These are phyloP conservation scores for Malachius bipustulatus DNA, from an alignment of 2,888 invertebrate species.

Conservation along the genomic window DNA sequence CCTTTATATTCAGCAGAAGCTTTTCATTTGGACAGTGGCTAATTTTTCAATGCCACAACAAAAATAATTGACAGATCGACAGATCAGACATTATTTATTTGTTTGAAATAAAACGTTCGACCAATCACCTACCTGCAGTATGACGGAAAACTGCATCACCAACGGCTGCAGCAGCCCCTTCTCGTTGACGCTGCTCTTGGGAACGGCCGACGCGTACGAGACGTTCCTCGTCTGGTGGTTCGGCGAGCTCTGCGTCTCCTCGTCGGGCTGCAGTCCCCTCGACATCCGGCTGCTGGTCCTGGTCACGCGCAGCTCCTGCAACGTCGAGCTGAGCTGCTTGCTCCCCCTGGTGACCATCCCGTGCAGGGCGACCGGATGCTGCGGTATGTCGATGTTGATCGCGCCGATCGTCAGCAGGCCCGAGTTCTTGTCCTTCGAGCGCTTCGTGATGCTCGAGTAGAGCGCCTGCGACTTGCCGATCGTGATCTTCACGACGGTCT, in stretches of 20 bases:
- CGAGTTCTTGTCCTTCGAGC: constrained; percentile 67
- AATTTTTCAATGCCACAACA: too few relatives aligned
- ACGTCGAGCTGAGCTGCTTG: constrained; percentile 80
- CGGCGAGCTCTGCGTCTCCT: constrained; percentile 32
- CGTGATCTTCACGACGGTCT: constrained; percentile 87
- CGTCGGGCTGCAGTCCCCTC: constrained; percentile 39
- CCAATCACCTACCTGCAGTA: constrained; percentile 48
- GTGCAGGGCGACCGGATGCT: constrained; percentile 94
- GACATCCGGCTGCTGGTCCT: constrained; percentile 66
- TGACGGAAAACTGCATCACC: constrained; percentile 77
- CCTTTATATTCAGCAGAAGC: too few relatives aligned
- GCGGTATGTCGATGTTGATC: constrained; percentile 88
- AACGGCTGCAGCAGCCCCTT: constrained; percentile 64
- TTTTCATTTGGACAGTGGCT: too few relatives aligned
- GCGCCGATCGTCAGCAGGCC: constrained; percentile 77
- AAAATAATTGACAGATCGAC: neutral
- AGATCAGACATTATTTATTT: constrained; percentile 5
- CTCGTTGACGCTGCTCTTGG: constrained; percentile 29
- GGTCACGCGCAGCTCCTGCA: constrained; percentile 79
- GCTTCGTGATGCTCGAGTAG: constrained; percentile 71
- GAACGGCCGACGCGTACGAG: constrained; percentile 24
- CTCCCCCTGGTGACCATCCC: constrained; percentile 96
- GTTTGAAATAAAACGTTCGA: too few relatives aligned
- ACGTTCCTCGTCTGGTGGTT: constrained; percentile 29
- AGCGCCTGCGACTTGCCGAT: constrained; percentile 87